phyloP scores from a whole-genome alignment of 2,888 invertebrate species.

The Spialia ferax region DNA sequence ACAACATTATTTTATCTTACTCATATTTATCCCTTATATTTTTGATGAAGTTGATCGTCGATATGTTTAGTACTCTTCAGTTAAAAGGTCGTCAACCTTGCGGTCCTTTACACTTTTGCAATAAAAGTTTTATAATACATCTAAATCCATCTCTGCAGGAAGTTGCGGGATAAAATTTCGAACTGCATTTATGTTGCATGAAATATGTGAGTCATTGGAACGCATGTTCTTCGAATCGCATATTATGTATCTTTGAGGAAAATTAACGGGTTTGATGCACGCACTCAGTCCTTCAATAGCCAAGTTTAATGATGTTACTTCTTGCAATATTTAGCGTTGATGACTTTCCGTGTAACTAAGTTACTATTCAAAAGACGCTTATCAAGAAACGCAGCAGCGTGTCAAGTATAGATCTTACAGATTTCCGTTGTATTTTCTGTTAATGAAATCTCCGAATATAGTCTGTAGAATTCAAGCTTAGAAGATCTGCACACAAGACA shows the following conservation, averaged over 20 bases:
- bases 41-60: no score
- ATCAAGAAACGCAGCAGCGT: no score
- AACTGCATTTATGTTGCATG: conserved; percentile 20
- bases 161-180: conserved; percentile 29
- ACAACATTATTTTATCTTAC: no score
- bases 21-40: no score
- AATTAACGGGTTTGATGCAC: conserved; percentile 36
- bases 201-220: conserved; percentile 30
- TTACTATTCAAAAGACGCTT: no score
- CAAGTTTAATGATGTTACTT: conserved; percentile 30
- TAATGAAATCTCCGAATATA: neutral
- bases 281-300: conserved; percentile 15
- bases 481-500: conserved; percentile 17
- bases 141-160: conserved; percentile 21
- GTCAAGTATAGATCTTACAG: no score
- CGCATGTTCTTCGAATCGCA: conserved; percentile 23
- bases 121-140: conserved; percentile 17
- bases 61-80: no score
- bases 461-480: neutral
- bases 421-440: neutral
- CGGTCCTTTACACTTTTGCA: neutral
- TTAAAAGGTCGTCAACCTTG: conserved; percentile 6
- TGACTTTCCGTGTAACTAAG: conserved; percentile 23
- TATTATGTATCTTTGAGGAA: conserved; percentile 27
- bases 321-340: conserved; percentile 26